Conservation (phyloP, 2,888 invertebrate genomes). For the Heliconius erato region DNA sequence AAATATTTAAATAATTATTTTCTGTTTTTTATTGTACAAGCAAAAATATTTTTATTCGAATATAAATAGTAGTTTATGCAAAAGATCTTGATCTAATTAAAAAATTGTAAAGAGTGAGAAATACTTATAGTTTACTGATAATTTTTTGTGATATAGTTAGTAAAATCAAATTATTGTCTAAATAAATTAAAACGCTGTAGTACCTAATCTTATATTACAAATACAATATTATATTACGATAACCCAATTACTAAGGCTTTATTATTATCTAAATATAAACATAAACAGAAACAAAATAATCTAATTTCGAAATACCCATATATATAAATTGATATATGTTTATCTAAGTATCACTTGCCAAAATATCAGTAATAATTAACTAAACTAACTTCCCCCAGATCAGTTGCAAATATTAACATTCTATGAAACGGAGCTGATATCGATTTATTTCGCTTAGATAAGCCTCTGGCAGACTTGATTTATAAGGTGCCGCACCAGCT, state of each 20-base stretch:
- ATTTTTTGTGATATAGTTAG: no score
- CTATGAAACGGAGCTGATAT: constrained; percentile 31
- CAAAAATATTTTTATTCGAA: neutral
- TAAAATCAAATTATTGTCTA: no score
- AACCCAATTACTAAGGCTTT: no score
- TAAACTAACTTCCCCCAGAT: neutral
- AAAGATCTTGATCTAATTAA: neutral
- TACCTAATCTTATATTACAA: no score
- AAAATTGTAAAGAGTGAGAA: no score
- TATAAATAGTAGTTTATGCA: neutral
- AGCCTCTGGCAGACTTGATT: constrained; percentile 43
- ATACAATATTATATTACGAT: no score
- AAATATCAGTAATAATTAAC: neutral
- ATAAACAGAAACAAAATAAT: neutral
- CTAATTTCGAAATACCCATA: neutral
- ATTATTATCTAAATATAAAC: neutral
- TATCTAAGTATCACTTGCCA: neutral
- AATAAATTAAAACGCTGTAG: no score
- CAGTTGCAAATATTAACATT: constrained; percentile 10
- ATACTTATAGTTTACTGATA: no score
- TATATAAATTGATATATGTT: neutral
- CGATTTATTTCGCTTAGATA: constrained; percentile 40
- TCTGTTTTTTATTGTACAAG: neutral
- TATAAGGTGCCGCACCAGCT: constrained; percentile 44
- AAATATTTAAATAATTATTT: neutral